A percentile compares a stretch with the other conserved stretches of the same genome.
Evolutionary conservation across 1,140 invertebrate genomes (phyloP).

Genomic region (Euwallacea similis): DNA sequence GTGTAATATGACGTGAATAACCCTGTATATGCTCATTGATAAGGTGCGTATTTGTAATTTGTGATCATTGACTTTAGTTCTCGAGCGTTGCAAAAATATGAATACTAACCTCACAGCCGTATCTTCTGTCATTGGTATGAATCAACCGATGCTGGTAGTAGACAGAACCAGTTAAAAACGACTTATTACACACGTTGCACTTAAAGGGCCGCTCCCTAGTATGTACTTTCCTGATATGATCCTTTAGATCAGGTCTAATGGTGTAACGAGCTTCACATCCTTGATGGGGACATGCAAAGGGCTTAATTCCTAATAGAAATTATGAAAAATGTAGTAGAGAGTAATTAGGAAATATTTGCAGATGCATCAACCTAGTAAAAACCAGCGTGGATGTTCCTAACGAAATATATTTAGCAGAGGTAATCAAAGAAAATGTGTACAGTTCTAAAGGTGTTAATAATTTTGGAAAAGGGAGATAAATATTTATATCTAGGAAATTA

Average conservation of each 20-base stretch:
- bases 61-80: no score
- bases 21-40: no score
- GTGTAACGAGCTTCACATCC: conserved; percentile 66
- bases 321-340: background rate
- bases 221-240: conserved; percentile 67
- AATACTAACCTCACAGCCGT: conserved; percentile 65
- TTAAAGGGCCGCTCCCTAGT: conserved; percentile 72
- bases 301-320: conserved; percentile 58
- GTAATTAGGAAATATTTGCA: background rate
- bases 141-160: conserved; percentile 74
- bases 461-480: no score
- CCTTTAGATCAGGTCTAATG: conserved; percentile 67
- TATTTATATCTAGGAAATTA: no score
- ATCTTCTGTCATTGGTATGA: conserved; percentile 79
- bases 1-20: no score
- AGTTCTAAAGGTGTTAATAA: no score
- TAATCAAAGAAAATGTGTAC: no score
- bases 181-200: conserved; percentile 70
- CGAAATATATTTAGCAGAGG: no score
- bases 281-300: conserved; percentile 61
- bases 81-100: no score
- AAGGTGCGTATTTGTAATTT: no score
- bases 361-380: conserved; percentile 3
- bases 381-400: background rate
- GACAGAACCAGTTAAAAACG: conserved; percentile 72